Percentiles rank a stretch among this genome's conserved stretches.
Conservation (phyloP, 2,888 invertebrate species). For the Lysandra bellargus region DNA sequence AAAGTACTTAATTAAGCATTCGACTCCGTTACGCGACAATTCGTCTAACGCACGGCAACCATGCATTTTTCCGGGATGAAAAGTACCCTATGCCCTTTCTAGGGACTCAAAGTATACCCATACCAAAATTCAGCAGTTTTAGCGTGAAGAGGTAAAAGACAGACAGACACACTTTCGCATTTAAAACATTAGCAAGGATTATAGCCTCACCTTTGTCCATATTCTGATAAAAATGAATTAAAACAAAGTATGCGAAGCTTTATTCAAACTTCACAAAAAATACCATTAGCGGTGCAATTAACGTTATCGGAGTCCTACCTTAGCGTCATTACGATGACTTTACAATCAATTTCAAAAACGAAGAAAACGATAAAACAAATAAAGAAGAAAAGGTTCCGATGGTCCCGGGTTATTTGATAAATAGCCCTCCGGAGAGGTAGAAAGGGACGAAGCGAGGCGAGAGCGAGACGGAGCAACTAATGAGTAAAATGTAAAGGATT, state of each 20-base stretch:
- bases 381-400: conserved; percentile 78
- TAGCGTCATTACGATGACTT: conserved; percentile 71
- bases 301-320: conserved; percentile 69
- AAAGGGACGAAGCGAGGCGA: conserved; percentile 63
- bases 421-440: conserved; percentile 71
- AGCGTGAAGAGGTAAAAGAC: no score
- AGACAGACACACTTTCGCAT: no score
- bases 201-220: no score
- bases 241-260: not conserved
- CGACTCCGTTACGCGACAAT: no score
- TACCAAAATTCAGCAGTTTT: no score
- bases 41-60: not conserved
- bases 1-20: not conserved
- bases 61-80: no score
- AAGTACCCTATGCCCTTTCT: no score
- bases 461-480: conserved; percentile 65
- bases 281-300: conserved; percentile 67
- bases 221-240: conserved; percentile 20
- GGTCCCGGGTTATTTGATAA: conserved; percentile 79
- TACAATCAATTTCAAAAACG: conserved; percentile 78
- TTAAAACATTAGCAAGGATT: no score
- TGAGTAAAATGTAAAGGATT: conserved; percentile 65
- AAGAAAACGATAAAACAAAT: conserved; percentile 74
- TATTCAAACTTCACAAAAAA: conserved; percentile 32
- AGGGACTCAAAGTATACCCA: no score